A percentile compares a stretch with the other conserved stretches of the same genome.
Evolutionary conservation across 2,888 invertebrate genomes (phyloP).

Genomic region (Pseudococcus jackbeardsleyi): DNA sequence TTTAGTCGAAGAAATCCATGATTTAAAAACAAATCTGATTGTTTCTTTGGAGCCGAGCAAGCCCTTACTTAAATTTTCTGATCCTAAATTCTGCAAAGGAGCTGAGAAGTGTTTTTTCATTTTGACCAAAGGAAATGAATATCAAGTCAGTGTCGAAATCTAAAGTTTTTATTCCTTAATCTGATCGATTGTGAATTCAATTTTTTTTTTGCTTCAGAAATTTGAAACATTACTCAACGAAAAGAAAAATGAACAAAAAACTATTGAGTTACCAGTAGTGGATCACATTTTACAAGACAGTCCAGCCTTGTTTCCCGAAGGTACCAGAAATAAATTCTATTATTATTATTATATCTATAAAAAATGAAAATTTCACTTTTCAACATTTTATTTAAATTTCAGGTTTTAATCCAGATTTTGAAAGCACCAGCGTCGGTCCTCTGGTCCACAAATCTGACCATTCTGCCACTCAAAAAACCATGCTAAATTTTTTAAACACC

Average conservation of each 20-base stretch:
- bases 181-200: not conserved
- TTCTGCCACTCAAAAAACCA: slow-evolving; percentile 39
- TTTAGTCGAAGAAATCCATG: slow-evolving; percentile 51
- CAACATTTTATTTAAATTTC: not conserved
- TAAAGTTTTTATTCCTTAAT: no score
- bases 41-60: slow-evolving; percentile 50
- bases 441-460: not conserved
- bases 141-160: not conserved
- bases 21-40: slow-evolving; percentile 12
- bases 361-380: no score
- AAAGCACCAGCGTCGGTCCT: slow-evolving; percentile 34
- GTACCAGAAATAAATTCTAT: not conserved
- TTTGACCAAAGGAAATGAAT: slow-evolving; percentile 52
- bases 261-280: not conserved
- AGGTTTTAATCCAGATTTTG: slow-evolving; percentile 55
- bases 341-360: no score
- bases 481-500: slow-evolving; percentile 30
- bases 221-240: slow-evolving; percentile 42
- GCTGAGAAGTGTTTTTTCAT: slow-evolving; percentile 53
- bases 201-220: slow-evolving; percentile 49
- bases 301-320: slow-evolving; percentile 38
- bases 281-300: slow-evolving; percentile 3
- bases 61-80: slow-evolving; percentile 15
- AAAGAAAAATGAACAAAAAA: slow-evolving; percentile 54
- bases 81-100: slow-evolving; percentile 23